Evolutionary conservation across 2,113 vertebrate species (phyloP), one percentile per base, ranked within the genome.

Genomic region (Notarius lentiginosus): DNA sequence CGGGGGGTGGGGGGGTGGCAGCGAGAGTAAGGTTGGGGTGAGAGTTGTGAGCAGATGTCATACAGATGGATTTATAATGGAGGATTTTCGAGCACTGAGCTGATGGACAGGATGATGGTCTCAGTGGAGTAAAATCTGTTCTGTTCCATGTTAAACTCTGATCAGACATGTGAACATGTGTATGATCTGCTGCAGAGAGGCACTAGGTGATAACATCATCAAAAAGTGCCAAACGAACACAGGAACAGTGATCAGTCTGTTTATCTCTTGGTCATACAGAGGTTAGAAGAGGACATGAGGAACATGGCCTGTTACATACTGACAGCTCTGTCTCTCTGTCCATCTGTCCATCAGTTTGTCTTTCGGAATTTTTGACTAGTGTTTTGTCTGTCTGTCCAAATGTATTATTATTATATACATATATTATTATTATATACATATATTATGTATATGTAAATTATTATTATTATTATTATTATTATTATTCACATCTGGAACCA

Each of bases 21-120:
- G 76, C 8, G 14, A 55, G 22, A 15, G 7, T 22, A n/a, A 24
- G 73, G 51, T 20, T 56, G 60, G 27, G 49, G 76, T 61, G n/a
- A 51, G 58, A 27, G 5, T 55, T n/a, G 56, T 15, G 51, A 84
- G 83, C 83, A 84, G 66, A 84, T 84, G 83, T 73, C 83, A 84
- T 73, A 58, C 53, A 84, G 82, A 84, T 84, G 63, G 61, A 55
- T 55, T 51, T 55, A 22, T 79, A 56, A 79, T 79, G 55, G 77
- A 79, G 55, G 77, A 80, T 60, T 20, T 4, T 55, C 8, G 4
- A 49, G 34, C 70, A 9, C 47, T 30, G 51, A 79, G 55, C 17
- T 60, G 79, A 60, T 80, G 82, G 49, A 68, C 82, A 84, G 81
- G 61, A 66, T 30, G 61, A 51, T 17, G 63, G 24, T 65, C 63